These are phyloP conservation scores for Physeter macrocephalus DNA, from an alignment of 2,113 vertebrate genomes.

Conservation along the genomic window DNA sequence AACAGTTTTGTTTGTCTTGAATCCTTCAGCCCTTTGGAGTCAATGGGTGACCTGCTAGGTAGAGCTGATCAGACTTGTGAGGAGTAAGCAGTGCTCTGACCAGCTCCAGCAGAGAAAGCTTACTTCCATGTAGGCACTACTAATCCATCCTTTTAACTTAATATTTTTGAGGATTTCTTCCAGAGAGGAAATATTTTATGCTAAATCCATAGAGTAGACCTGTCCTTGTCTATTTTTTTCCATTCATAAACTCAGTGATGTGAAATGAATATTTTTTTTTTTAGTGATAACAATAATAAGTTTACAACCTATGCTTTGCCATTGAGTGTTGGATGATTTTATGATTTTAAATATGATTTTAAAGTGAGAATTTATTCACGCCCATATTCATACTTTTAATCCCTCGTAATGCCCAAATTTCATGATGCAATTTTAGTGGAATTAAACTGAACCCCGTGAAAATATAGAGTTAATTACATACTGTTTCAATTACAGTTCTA, in stretches of 20 bases:
- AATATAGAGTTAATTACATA: neutral
- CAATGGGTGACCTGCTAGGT: fast-evolving
- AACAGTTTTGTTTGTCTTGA: neutral
- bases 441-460: neutral
- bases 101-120: neutral
- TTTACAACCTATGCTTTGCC: neutral
- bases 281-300: neutral
- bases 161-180: neutral
- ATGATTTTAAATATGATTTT: neutral
- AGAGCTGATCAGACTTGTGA: neutral
- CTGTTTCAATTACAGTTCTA: neutral
- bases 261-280: neutral
- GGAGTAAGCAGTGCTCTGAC: fast-evolving
- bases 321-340: neutral
- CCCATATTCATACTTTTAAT: neutral
- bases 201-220: neutral
- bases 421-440: neutral
- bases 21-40: neutral
- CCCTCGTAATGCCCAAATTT: neutral
- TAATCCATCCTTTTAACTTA: neutral
- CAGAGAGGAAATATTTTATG: neutral
- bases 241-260: neutral
- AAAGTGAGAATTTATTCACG: neutral
- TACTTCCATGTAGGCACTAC: neutral
- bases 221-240: neutral